Percentiles rank a stretch among this genome's conserved stretches.
Conservation (phyloP, 2,113 vertebrate species). For the Podarcis raffonei region DNA sequence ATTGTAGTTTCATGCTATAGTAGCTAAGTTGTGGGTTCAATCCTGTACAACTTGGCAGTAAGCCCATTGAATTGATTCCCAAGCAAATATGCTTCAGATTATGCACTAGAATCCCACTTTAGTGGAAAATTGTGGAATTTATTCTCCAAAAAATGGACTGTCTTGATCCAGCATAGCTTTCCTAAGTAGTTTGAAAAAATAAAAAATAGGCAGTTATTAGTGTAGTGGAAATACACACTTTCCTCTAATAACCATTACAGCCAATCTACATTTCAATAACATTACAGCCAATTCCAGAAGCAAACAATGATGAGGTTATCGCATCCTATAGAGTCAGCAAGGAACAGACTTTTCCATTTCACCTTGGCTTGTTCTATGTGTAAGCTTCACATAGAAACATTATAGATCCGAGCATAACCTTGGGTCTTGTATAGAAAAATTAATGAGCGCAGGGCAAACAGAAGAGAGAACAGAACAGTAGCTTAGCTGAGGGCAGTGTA, state of each 20-base stretch:
- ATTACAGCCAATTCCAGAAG: not conserved
- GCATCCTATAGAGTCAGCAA: not conserved
- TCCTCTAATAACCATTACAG: not conserved
- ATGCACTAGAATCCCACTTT: too few species aligned
- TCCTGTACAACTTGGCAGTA: not conserved
- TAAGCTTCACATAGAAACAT: not conserved
- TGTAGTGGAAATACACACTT: not conserved
- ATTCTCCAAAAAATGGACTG: too few species aligned
- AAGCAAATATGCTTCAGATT: too few species aligned
- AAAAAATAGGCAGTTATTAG: not conserved
- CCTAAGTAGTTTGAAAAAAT: too few species aligned
- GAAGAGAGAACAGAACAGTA: not conserved
- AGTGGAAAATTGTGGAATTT: too few species aligned
- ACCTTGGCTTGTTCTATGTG: not conserved
- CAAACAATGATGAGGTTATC: not conserved
- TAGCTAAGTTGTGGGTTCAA: not conserved
- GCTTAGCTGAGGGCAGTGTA: not conserved
- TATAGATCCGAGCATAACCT: not conserved
- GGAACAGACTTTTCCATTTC: not conserved
- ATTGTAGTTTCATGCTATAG: not conserved
- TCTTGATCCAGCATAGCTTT: not conserved
- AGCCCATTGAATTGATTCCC: too few species aligned
- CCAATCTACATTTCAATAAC: not conserved
- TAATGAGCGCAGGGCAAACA: not conserved
- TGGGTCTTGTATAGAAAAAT: not conserved